Conservation (phyloP, 1,140 invertebrate species). For the Oryctes rhinoceros region DNA sequence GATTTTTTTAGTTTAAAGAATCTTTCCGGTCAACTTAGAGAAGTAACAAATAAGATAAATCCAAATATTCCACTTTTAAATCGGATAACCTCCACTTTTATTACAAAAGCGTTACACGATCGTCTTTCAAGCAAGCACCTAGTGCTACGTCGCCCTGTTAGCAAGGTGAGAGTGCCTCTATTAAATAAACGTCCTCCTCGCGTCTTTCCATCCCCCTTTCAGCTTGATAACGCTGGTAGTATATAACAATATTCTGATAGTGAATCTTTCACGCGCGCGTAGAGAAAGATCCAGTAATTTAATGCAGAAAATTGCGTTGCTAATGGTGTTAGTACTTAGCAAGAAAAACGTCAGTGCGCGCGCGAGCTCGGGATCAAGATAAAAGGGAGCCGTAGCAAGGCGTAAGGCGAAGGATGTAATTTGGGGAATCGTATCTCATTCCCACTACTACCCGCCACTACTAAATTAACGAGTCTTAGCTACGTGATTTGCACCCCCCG, state of each 20-base stretch:
- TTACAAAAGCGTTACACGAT: no score
- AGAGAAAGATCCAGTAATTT: conserved; percentile 28
- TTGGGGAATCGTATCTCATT: conserved; percentile 25
- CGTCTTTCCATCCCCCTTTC: background rate
- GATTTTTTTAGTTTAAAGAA: no score
- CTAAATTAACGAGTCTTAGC: conserved; percentile 35
- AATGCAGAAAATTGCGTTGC: conserved; percentile 28
- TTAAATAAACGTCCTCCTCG: background rate
- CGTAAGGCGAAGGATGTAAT: background rate
- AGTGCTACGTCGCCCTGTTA: background rate
- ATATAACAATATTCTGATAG: conserved; percentile 18
- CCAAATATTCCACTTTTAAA: no score
- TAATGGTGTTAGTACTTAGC: conserved; percentile 36
- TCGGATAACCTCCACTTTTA: no score
- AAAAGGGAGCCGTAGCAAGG: background rate
- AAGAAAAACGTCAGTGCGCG: background rate
- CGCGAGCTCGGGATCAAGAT: conserved; percentile 13
- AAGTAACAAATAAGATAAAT: no score
- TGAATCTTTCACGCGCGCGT: no score
- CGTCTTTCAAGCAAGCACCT: background rate
- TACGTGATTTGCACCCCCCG: conserved; percentile 24
- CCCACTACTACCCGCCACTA: conserved; percentile 32
- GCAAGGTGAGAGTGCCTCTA: background rate
- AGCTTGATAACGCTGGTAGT: background rate
- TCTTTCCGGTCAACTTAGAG: no score